phyloP scores from a whole-genome alignment of 1,140 invertebrate genomes.

The Pseudomyrmex gracilis region DNA sequence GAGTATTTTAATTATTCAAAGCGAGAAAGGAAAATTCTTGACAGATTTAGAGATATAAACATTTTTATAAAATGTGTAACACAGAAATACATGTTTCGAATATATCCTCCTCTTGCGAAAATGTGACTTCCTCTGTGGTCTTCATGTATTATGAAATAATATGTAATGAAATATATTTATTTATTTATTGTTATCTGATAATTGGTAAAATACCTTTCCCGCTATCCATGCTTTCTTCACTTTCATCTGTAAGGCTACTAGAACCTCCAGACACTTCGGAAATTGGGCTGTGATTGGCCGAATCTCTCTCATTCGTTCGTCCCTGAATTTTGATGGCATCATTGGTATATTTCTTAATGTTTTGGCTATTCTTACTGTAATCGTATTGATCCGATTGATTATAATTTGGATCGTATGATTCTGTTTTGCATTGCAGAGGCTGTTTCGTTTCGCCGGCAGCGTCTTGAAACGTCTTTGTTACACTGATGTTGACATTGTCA shows the following conservation, averaged over 20 bases:
- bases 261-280: conserved; percentile 82
- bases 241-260: conserved; percentile 84
- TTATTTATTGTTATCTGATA: too few relatives aligned
- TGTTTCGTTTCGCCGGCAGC: conserved; percentile 35
- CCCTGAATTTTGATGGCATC: conserved; percentile 52
- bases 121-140: too few relatives aligned
- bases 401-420: conserved; percentile 1
- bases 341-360: conserved; percentile 26
- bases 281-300: conserved; percentile 86
- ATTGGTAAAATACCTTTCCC: conserved; percentile 79
- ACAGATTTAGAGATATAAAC: too few relatives aligned
- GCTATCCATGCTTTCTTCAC: conserved; percentile 84
- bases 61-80: too few relatives aligned
- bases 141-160: neutral
- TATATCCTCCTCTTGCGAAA: too few relatives aligned
- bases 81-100: too few relatives aligned
- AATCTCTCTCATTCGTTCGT: conserved; percentile 81
- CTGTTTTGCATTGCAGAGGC: neutral
- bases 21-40: too few relatives aligned
- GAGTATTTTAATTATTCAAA: too few relatives aligned
- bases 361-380: neutral
- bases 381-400: neutral
- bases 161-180: too few relatives aligned
- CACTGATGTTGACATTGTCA: neutral
- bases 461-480: conserved; percentile 53